A percentile compares a stretch with the other conserved stretches of the same genome.
These are phyloP conservation scores for Encarsia formosa DNA, from an alignment of 2,888 invertebrate genomes.

Conservation along the genomic window DNA sequence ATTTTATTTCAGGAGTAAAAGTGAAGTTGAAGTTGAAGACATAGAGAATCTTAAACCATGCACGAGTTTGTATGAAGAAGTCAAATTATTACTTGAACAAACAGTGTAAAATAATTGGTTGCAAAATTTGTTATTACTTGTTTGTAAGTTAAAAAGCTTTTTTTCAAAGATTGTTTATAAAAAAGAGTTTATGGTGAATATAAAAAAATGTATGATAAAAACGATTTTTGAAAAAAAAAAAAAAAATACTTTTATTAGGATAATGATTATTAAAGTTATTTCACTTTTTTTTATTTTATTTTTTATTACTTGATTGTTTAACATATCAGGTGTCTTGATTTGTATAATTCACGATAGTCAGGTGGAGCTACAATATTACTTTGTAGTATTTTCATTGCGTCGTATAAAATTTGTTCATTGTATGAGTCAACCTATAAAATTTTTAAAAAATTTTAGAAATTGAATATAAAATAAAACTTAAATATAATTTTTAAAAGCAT, in stretches of 20 bases:
- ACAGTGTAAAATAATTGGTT: conserved; percentile 22
- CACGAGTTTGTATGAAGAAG: conserved; percentile 55
- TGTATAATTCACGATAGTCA: conserved; percentile 33
- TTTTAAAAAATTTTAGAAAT: no score
- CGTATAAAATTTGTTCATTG: conserved; percentile 54
- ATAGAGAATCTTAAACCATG: conserved; percentile 47
- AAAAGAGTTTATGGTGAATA: no score
- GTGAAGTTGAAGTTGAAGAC: conserved; percentile 43
- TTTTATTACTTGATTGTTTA: not conserved
- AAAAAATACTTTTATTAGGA: not conserved
- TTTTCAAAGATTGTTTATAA: no score
- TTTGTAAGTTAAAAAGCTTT: conserved; percentile 20
- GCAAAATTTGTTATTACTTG: conserved; percentile 18
- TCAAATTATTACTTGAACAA: conserved; percentile 55
- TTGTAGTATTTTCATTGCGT: conserved; percentile 56
- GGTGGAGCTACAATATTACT: conserved; percentile 56
- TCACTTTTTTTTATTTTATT: not conserved
- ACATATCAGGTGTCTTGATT: no score
- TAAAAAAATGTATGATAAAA: conserved; percentile 2
- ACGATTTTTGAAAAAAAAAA: not conserved
- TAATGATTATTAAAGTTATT: not conserved
- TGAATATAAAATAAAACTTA: no score
- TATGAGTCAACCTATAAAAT: conserved; percentile 51
- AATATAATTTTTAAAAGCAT: no score
- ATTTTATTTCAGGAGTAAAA: conserved; percentile 38